phyloP scores from a whole-genome alignment of 2,888 invertebrate species.

The Prionchulus punctatus region DNA sequence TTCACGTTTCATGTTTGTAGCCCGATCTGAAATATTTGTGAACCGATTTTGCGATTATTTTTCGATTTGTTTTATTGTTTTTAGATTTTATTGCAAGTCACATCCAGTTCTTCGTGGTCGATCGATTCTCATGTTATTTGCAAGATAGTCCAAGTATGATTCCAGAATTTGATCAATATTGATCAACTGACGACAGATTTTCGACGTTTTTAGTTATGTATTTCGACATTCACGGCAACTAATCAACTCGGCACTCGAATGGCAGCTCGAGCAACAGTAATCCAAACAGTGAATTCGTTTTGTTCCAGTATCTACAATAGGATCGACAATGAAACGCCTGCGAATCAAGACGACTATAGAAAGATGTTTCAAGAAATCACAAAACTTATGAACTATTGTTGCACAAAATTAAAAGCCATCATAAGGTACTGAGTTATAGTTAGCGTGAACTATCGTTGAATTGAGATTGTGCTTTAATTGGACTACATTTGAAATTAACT shows the following conservation, averaged over 20 bases:
- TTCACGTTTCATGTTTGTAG: not conserved
- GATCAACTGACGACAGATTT: not conserved
- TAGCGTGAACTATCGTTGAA: conserved; percentile 18
- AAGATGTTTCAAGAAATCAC: conserved; percentile 54
- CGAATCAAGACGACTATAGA: conserved; percentile 5
- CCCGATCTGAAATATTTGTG: too few species aligned
- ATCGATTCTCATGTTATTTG: conserved; percentile 1
- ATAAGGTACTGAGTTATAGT: conserved; percentile 43
- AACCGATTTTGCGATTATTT: not conserved
- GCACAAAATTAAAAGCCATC: conserved; percentile 63
- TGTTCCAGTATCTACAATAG: conserved; percentile 49
- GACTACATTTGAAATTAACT: too few species aligned
- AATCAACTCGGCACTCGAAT: conserved; percentile 47
- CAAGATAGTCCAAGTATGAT: conserved; percentile 6
- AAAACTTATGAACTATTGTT: conserved; percentile 44
- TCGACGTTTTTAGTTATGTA: conserved; percentile 10
- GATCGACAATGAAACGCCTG: not conserved
- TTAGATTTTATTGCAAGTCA: conserved; percentile 64
- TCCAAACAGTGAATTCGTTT: conserved; percentile 69
- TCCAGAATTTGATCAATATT: not conserved
- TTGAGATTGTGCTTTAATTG: too few species aligned
- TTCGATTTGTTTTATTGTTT: conserved; percentile 15
- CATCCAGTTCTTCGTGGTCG: conserved; percentile 65
- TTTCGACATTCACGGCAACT: conserved; percentile 10
- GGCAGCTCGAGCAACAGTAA: conserved; percentile 72